Evolutionary conservation across 2,797 vertebrate species (phyloP).

Genomic region (Tauraco hartlaubi): DNA sequence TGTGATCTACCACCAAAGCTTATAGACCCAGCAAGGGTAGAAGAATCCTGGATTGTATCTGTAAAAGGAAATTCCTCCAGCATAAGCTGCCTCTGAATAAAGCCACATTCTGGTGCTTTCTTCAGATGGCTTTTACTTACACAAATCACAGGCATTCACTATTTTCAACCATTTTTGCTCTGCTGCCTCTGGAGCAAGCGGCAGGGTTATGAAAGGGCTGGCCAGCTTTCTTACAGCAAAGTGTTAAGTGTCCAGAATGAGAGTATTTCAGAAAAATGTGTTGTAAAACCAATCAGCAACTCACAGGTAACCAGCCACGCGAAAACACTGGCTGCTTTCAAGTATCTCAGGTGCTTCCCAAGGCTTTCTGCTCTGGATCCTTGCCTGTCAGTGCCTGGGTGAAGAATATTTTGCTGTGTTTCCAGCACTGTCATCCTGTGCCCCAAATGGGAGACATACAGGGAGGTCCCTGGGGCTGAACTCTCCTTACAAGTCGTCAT

Average conservation of each 20-base stretch:
- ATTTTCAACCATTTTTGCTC: background rate
- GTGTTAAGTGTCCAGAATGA: background rate
- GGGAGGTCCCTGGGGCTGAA: background rate
- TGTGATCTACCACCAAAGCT: slow-evolving; percentile 10
- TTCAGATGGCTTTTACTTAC: fast-evolving
- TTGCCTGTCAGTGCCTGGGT: background rate
- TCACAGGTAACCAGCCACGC: background rate
- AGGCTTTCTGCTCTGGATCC: background rate
- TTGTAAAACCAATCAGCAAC: background rate
- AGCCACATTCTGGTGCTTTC: background rate
- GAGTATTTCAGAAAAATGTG: background rate
- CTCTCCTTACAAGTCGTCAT: background rate
- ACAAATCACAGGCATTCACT: background rate
- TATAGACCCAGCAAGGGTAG: background rate
- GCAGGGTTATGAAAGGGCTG: background rate
- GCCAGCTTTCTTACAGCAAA: background rate
- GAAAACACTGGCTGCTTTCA: background rate
- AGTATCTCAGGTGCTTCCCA: background rate
- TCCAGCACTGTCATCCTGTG: background rate
- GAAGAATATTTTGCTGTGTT: background rate
- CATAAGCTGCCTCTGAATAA: background rate
- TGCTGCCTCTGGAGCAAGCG: background rate
- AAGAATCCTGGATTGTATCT: background rate
- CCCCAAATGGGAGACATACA: fast-evolving
- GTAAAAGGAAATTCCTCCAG: background rate